These are phyloP conservation scores for Dynastes tityus DNA, from an alignment of 2,888 invertebrate species.

Conservation along the genomic window DNA sequence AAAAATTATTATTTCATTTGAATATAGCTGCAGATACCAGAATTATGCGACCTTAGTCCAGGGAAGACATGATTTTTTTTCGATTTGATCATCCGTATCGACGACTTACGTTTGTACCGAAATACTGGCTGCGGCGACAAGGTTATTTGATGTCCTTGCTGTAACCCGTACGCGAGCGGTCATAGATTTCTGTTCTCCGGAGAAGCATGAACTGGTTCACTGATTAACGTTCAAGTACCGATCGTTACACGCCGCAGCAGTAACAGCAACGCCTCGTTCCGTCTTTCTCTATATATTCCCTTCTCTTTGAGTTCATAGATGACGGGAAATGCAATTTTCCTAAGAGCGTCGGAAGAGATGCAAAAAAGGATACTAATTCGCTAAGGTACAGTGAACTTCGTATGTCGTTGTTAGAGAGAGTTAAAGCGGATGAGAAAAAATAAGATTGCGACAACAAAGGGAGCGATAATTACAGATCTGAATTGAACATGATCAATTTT, in stretches of 20 bases:
- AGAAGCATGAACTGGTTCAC: constrained; percentile 48
- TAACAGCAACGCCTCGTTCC: constrained; percentile 4
- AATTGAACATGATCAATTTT: too few species aligned
- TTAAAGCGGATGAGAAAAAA: too few species aligned
- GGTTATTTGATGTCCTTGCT: constrained; percentile 50
- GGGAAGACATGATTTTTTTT: constrained; percentile 1
- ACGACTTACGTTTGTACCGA: constrained; percentile 11
- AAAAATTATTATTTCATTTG: too few species aligned
- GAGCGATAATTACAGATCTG: too few species aligned
- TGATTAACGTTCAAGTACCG: constrained; percentile 31
- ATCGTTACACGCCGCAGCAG: constrained; percentile 15
- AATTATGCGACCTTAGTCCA: constrained; percentile 12
- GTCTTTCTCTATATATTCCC: not conserved
- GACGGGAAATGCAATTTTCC: constrained; percentile 27
- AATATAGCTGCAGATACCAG: not conserved
- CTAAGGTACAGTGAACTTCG: not conserved
- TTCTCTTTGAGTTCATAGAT: constrained; percentile 9
- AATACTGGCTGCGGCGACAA: constrained; percentile 30
- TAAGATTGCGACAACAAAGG: too few species aligned
- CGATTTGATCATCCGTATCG: not conserved
- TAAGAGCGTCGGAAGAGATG: not conserved
- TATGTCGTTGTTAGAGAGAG: not conserved
- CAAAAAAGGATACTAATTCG: constrained; percentile 18
- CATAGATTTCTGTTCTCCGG: constrained; percentile 45
- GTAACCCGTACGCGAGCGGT: constrained; percentile 42